Base-by-base conservation (phyloP, 2,797 vertebrate genomes). In the Sarcoramphus papa region DNA sequence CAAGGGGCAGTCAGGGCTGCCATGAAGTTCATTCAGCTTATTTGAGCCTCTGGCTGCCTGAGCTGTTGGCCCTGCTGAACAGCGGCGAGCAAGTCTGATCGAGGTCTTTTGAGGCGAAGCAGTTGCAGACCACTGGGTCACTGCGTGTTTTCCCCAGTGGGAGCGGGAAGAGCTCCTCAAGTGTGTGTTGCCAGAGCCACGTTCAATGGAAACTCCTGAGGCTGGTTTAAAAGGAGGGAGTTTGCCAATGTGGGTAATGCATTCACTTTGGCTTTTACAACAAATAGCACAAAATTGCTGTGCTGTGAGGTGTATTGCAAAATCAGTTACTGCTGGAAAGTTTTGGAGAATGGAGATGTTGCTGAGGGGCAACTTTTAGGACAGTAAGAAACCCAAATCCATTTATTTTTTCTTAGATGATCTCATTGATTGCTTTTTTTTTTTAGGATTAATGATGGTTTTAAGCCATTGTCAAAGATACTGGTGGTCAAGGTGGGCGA, bases 291-390 rank as follows among this genome's bases (percentile, higher is more conserved):
- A 13, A 75, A 94, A 92, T 30, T 91, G 81, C 92, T 92, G 50
- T 72, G 33, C 68, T 83, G 45, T 91, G 65, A 89, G 69, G 21
- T 80, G 41, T 78, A 94, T 54, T 95, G 62, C 73, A 89, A 96
- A 95, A 97, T 95, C 89, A 91, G 40, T 91, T 91, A 54, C 82
- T 88, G 50, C 78, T 76, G 78, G 87, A 76, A 95, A 94, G 64
- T 77, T 94, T 59, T 35, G 41, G 47, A 83, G 78, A 76, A 89
- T 48, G 45, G 75, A 94, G 50, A 85, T 83, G 48, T 56, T 92
- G 68, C 69, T 74, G 33, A 90, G 57, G 28, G 75, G 51, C 14
- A 92, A 95, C 87, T 93, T 96, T 90, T 73, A 75, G 50, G 65
- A 59, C 30, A 92, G 33, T 45, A 45, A 87, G 57, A 93, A 82